phyloP scores from a whole-genome alignment of 2,113 vertebrate genomes.

The Ciconia boyciana region DNA sequence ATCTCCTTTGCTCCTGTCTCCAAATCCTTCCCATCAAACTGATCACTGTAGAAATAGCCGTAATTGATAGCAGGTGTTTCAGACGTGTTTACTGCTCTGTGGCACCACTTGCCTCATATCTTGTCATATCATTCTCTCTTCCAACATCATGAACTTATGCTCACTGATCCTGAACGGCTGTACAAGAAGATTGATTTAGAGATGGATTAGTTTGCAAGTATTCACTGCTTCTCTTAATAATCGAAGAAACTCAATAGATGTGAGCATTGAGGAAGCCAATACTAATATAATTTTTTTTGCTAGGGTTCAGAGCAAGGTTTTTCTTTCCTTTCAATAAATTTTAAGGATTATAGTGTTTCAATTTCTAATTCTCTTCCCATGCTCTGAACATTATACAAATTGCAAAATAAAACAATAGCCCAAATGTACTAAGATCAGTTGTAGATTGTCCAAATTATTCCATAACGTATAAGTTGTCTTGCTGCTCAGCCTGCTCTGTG shows the following conservation, averaged over 20 bases:
- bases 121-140: not conserved
- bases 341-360: not conserved
- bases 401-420: not conserved
- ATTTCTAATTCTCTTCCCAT: not conserved
- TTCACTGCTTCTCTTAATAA: slow-evolving; percentile 30
- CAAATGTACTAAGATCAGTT: not conserved
- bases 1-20: not conserved
- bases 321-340: slow-evolving; percentile 29
- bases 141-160: not conserved
- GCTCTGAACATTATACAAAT: not conserved
- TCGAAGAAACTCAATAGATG: not conserved
- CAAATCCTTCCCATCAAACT: not conserved
- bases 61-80: not conserved
- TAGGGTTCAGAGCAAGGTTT: slow-evolving; percentile 37
- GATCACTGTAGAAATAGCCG: not conserved
- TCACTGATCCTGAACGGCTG: not conserved
- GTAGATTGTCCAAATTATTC: not conserved
- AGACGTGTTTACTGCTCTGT: not conserved
- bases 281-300: slow-evolving; percentile 24
- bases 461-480: not conserved
- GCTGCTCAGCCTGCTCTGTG: not conserved
- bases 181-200: slow-evolving; percentile 38
- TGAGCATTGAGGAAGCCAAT: slow-evolving; percentile 6
- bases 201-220: not conserved
- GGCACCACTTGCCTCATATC: not conserved